A percentile compares a stretch with the other conserved stretches of the same genome.
Evolutionary conservation across 2,888 invertebrate species (phyloP).

Genomic region (Drosophila picticornis): DNA sequence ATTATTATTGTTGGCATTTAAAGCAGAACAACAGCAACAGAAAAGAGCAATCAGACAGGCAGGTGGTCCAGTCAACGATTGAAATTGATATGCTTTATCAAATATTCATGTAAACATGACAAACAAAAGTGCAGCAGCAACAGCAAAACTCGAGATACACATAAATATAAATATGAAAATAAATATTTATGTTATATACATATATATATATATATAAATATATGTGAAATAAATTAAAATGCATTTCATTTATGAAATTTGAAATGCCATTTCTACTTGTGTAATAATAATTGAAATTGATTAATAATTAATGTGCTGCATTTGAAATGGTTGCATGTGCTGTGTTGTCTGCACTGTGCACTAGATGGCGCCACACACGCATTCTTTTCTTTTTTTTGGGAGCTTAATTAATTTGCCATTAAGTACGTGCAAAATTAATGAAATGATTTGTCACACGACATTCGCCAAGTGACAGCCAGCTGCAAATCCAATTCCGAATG

Average conservation of each 20-base stretch:
- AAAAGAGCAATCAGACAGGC: slow-evolving; percentile 5
- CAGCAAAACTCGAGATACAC: not conserved
- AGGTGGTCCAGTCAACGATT: slow-evolving; percentile 44
- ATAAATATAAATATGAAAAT: not conserved
- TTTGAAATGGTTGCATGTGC: not conserved
- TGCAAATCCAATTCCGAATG: slow-evolving; percentile 46
- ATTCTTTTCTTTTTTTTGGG: not conserved
- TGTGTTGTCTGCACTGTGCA: slow-evolving; percentile 4
- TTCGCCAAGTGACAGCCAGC: slow-evolving; percentile 41
- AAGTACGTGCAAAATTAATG: slow-evolving; percentile 78
- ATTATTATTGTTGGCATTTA: slow-evolving; percentile 52
- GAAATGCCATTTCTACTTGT: slow-evolving; percentile 48
- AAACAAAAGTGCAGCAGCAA: slow-evolving; percentile 49
- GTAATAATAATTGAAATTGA: slow-evolving; percentile 71
- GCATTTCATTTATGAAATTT: slow-evolving; percentile 78
- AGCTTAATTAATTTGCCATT: slow-evolving; percentile 73
- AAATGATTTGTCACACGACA: slow-evolving; percentile 72
- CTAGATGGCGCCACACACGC: slow-evolving; percentile 44
- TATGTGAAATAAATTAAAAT: slow-evolving; percentile 76
- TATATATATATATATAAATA: not conserved
- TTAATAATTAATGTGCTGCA: slow-evolving; percentile 75
- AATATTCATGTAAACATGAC: slow-evolving; percentile 77
- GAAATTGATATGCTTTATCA: slow-evolving; percentile 74
- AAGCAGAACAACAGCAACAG: slow-evolving; percentile 9
- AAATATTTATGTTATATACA: not conserved